Conservation (phyloP, 2,113 vertebrate genomes). For the Bostrychus sinensis region DNA sequence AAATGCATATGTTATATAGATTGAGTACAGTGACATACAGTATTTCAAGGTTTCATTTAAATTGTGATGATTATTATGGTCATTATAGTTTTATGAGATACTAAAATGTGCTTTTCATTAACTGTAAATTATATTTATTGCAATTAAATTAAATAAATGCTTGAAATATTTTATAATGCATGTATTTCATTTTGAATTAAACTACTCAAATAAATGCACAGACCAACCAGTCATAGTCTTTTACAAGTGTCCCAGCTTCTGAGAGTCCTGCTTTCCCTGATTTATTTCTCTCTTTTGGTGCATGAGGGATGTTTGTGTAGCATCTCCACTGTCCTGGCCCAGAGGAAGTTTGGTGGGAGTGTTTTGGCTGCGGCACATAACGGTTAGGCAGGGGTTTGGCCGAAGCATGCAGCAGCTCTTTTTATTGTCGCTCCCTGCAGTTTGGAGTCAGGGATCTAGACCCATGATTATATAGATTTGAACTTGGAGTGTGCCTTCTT, state of each 20-base stretch:
- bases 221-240: conserved; percentile 2
- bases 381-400: conserved; percentile 60
- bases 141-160: too few species aligned
- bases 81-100: too few species aligned
- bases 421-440: conserved; percentile 61
- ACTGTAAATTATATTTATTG: too few species aligned
- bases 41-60: too few species aligned
- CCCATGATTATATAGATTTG: conserved; percentile 64
- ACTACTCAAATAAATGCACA: not conserved
- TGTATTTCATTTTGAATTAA: too few species aligned
- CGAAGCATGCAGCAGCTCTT: conserved; percentile 58
- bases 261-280: conserved; percentile 21
- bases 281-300: conserved; percentile 9
- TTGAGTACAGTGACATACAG: too few species aligned
- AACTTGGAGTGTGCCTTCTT: conserved; percentile 25
- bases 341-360: conserved; percentile 51
- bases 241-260: conserved; percentile 35
- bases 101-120: too few species aligned
- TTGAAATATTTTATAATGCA: too few species aligned
- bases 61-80: too few species aligned
- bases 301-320: conserved; percentile 33
- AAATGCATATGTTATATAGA: too few species aligned
- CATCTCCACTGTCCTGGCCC: conserved; percentile 19
- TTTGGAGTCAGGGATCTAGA: conserved; percentile 58
- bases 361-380: conserved; percentile 59